These are phyloP conservation scores for Penaeus monodon DNA, from an alignment of 2,888 invertebrate genomes.

Conservation along the genomic window DNA sequence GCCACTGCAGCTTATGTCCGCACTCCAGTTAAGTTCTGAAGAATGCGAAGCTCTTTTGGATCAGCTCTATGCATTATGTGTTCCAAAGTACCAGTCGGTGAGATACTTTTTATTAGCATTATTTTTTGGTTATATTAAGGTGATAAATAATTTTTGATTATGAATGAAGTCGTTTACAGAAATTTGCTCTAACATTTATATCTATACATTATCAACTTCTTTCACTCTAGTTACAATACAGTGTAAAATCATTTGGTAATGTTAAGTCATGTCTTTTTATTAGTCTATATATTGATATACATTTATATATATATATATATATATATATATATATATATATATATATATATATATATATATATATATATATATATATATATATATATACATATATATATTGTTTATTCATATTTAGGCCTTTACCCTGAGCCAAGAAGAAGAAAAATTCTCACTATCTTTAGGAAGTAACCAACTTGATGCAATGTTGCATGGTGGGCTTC, in stretches of 20 bases:
- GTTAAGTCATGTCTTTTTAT: no score
- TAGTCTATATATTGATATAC: no score
- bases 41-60: slow-evolving; percentile 37
- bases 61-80: slow-evolving; percentile 18
- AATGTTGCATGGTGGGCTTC: slow-evolving; percentile 45
- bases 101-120: neutral
- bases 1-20: slow-evolving; percentile 39
- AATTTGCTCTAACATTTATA: no score
- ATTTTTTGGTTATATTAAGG: neutral
- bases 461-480: slow-evolving; percentile 28
- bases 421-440: slow-evolving; percentile 28
- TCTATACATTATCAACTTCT: no score
- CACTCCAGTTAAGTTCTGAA: slow-evolving; percentile 40
- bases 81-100: slow-evolving; percentile 38
- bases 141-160: neutral
- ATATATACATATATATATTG: neutral
- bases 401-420: slow-evolving; percentile 18
- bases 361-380: no score
- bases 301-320: no score
- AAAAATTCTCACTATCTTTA: slow-evolving; percentile 7
- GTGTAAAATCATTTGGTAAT: no score
- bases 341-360: no score
- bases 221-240: no score
- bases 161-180: no score
- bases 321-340: no score